Evolutionary conservation across 2,888 invertebrate species (phyloP).

Genomic region (Cryptocheilus praepositus): DNA sequence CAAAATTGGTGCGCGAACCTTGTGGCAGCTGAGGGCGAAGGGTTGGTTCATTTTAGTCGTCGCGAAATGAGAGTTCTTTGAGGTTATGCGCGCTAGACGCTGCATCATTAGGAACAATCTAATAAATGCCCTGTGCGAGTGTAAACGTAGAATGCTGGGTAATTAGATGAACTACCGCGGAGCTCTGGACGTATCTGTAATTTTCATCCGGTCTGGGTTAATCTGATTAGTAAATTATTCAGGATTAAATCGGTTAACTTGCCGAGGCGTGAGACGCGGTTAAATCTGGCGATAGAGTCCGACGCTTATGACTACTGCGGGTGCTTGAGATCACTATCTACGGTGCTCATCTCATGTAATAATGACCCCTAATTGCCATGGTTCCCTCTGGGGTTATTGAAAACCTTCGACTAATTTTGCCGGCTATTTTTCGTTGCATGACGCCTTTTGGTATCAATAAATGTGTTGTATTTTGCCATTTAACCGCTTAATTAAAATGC

Average conservation of each 20-base stretch:
- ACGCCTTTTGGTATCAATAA: too few species aligned
- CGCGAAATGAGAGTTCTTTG: too few species aligned
- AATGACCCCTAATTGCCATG: slow-evolving; percentile 29
- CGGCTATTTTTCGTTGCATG: too few species aligned
- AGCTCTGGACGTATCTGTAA: slow-evolving; percentile 56
- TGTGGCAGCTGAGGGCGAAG: neutral
- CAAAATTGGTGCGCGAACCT: slow-evolving; percentile 25
- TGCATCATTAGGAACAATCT: slow-evolving; percentile 28
- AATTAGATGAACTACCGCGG: slow-evolving; percentile 55
- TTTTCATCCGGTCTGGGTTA: slow-evolving; percentile 51
- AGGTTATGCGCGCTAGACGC: slow-evolving; percentile 5
- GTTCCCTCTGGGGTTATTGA: slow-evolving; percentile 11
- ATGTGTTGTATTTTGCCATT: too few species aligned
- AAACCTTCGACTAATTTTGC: slow-evolving; percentile 1
- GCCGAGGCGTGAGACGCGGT: slow-evolving; percentile 31
- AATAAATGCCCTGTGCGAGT: slow-evolving; percentile 29
- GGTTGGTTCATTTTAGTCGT: slow-evolving; percentile 24
- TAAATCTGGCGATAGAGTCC: slow-evolving; percentile 43
- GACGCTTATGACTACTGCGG: neutral
- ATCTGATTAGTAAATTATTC: slow-evolving; percentile 59
- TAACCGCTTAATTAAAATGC: too few species aligned
- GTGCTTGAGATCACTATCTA: slow-evolving; percentile 12
- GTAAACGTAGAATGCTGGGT: slow-evolving; percentile 36
- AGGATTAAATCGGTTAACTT: slow-evolving; percentile 52
- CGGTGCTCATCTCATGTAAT: slow-evolving; percentile 30